These are phyloP conservation scores for Bolinopsis microptera DNA, from an alignment of 37 sponge, comb jelly and placozoan genomes.

Conservation along the genomic window DNA sequence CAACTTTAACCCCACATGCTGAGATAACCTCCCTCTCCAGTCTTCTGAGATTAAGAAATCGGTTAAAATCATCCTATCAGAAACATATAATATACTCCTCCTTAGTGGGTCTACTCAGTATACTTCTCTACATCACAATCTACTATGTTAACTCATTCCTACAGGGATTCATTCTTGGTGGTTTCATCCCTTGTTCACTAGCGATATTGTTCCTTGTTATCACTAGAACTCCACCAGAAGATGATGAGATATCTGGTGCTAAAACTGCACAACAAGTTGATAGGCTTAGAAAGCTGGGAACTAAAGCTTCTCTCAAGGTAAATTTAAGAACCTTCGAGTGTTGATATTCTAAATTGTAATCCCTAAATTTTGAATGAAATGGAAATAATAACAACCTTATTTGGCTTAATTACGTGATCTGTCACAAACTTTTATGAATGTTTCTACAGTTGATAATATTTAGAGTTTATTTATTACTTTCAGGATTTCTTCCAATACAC, in stretches of 20 bases:
- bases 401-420: too few species aligned
- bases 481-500: slow-evolving; percentile 63
- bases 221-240: neutral
- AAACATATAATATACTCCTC: neutral
- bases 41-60: neutral
- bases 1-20: neutral
- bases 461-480: too few species aligned
- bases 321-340: too few species aligned
- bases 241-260: neutral
- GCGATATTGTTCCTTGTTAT: neutral
- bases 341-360: too few species aligned
- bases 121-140: neutral
- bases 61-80: neutral
- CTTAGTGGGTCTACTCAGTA: neutral
- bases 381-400: too few species aligned
- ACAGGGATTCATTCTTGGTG: neutral
- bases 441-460: too few species aligned
- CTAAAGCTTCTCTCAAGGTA: neutral
- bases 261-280: neutral
- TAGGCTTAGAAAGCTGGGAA: neutral
- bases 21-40: neutral
- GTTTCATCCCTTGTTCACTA: neutral
- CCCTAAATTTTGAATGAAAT: too few species aligned
- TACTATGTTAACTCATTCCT: neutral
- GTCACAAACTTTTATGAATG: too few species aligned